These are phyloP conservation scores for Varanus komodoensis DNA, from an alignment of 2,113 vertebrate genomes.

Conservation along the genomic window DNA sequence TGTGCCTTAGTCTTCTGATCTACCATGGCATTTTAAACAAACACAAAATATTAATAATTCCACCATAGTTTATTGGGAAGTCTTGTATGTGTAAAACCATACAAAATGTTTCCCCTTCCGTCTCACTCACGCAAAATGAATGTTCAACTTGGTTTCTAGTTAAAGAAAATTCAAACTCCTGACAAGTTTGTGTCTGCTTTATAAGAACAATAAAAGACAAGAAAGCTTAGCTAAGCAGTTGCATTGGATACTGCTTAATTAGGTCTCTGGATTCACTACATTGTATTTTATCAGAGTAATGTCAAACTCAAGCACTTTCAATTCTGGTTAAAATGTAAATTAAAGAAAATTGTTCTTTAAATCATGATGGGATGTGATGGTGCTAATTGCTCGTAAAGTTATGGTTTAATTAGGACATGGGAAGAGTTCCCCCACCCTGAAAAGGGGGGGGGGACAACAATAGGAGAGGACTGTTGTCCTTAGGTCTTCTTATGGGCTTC, in stretches of 20 bases:
- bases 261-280: background rate
- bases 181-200: background rate
- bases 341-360: conserved; percentile 23
- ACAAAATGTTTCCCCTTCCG: background rate
- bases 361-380: conserved; percentile 51
- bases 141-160: too few species aligned
- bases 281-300: background rate
- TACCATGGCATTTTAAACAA: background rate
- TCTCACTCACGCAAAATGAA: background rate
- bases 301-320: conserved; percentile 33
- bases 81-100: background rate
- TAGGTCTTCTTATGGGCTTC: background rate
- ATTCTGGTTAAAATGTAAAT: background rate
- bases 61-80: background rate
- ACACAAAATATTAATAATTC: too few species aligned
- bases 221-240: background rate
- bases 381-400: conserved; percentile 45
- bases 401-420: background rate
- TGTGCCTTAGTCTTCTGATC: background rate
- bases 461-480: background rate
- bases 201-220: background rate
- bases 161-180: too few species aligned
- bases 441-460: background rate
- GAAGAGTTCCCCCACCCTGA: background rate
- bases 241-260: background rate